Evolutionary conservation across 2,797 vertebrate genomes (phyloP).

Genomic region (Galagoides demidoff): DNA sequence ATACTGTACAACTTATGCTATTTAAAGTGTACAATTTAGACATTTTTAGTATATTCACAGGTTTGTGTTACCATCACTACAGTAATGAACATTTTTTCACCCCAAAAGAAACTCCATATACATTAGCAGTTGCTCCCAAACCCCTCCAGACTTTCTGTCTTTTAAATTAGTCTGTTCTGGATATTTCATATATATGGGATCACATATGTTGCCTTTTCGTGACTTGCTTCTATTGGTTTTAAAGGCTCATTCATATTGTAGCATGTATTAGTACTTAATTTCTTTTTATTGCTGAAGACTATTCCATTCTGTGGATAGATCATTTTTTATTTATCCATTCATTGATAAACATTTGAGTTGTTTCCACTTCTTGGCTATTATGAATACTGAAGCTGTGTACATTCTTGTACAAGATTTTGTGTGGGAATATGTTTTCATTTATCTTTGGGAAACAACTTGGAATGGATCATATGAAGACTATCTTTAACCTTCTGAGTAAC

Average conservation of each 20-base stretch:
- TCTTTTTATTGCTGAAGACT: conserved; percentile 5
- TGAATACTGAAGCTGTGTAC: neutral
- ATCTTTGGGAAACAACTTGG: neutral
- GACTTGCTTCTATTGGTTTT: neutral
- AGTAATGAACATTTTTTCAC: neutral
- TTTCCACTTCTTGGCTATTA: neutral
- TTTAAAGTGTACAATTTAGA: neutral
- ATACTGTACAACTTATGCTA: neutral
- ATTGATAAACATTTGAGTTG: neutral
- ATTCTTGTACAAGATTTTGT: neutral
- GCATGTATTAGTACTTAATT: neutral
- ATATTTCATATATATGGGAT: neutral
- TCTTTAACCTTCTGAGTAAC: neutral
- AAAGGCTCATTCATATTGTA: neutral
- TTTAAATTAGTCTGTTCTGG: neutral
- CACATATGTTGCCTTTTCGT: neutral
- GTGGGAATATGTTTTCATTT: neutral
- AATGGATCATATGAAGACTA: neutral
- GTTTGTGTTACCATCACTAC: neutral
- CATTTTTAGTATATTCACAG: neutral
- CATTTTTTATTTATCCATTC: neutral
- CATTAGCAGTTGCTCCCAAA: neutral
- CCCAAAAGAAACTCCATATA: neutral
- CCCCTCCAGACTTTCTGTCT: neutral
- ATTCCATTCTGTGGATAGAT: neutral